These are phyloP conservation scores for Epiperipatus broadwayi DNA, from an alignment of 2,888 invertebrate genomes.

Conservation along the genomic window DNA sequence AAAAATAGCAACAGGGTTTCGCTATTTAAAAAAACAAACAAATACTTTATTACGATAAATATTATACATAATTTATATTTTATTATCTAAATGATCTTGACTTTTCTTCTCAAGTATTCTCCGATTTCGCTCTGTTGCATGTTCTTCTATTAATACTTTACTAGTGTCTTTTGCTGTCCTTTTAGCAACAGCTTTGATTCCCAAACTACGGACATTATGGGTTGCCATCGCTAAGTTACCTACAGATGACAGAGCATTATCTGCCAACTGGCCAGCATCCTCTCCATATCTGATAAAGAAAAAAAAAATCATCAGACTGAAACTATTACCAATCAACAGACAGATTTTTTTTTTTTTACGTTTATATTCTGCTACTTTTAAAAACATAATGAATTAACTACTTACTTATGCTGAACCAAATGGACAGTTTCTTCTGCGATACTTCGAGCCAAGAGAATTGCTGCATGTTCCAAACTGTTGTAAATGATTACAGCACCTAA, in stretches of 20 bases:
- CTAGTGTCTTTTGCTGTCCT: conserved; percentile 42
- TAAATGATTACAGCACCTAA: conserved; percentile 47
- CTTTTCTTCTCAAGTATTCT: no score
- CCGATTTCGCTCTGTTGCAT: no score
- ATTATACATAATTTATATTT: no score
- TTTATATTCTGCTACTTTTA: no score
- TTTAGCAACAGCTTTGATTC: conserved; percentile 45
- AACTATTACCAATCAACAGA: background rate
- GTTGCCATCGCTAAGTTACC: conserved; percentile 48
- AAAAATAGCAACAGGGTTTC: no score
- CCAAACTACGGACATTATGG: conserved; percentile 43
- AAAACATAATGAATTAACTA: conserved; percentile 15
- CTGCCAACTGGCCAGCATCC: conserved; percentile 43
- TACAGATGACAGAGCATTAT: conserved; percentile 44
- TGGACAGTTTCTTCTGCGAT: conserved; percentile 51
- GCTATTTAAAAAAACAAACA: no score
- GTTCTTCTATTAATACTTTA: conserved; percentile 35
- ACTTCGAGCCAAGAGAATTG: conserved; percentile 38
- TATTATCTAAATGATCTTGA: no score
- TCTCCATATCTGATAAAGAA: conserved; percentile 41
- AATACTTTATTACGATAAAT: no score
- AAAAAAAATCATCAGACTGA: conserved; percentile 1
- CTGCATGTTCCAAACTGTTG: conserved; percentile 47
- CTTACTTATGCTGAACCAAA: conserved; percentile 50
- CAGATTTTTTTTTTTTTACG: background rate